phyloP scores from a whole-genome alignment of 2,888 invertebrate genomes.

The Nephrotoma flavescens region DNA sequence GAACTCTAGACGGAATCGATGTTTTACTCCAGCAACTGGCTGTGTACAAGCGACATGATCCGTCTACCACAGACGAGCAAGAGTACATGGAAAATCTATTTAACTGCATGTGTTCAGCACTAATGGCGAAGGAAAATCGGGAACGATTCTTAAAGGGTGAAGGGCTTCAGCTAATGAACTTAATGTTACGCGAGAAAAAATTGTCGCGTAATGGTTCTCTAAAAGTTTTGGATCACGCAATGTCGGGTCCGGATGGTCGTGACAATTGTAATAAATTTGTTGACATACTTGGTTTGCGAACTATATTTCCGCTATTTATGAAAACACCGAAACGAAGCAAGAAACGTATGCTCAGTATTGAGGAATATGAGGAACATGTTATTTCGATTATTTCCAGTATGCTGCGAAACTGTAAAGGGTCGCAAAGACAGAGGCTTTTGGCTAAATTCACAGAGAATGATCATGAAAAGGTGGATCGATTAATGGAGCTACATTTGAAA shows the following conservation, averaged over 20 bases:
- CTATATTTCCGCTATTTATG: conserved; percentile 98
- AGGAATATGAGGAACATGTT: conserved; percentile 92
- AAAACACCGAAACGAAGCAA: conserved; percentile 84
- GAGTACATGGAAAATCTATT: conserved; percentile 99
- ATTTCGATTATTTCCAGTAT: conserved; percentile 86
- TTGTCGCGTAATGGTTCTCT: conserved; percentile 90
- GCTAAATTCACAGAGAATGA: conserved; percentile 97
- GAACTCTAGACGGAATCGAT: conserved; percentile 94
- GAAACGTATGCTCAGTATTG: conserved; percentile 62
- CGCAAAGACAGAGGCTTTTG: conserved; percentile 77
- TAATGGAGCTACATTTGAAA: conserved; percentile 93
- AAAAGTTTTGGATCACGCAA: conserved; percentile 94
- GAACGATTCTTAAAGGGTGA: conserved; percentile 90
- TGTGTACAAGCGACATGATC: conserved; percentile 90
- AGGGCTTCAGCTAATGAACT: conserved; percentile 96
- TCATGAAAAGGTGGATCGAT: conserved; percentile 91
- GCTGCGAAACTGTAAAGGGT: conserved; percentile 80
- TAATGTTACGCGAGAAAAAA: conserved; percentile 94
- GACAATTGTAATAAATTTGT: conserved; percentile 98
- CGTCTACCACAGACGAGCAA: conserved; percentile 78
- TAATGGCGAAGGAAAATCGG: conserved; percentile 78
- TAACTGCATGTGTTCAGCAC: conserved; percentile 83
- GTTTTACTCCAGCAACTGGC: conserved; percentile 88
- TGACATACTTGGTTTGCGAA: conserved; percentile 88
- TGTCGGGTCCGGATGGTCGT: conserved; percentile 82